A percentile compares a stretch with the other conserved stretches of the same genome.
Conservation (phyloP, 1,140 invertebrate species). For the Drosophila sulfurigaster region DNA sequence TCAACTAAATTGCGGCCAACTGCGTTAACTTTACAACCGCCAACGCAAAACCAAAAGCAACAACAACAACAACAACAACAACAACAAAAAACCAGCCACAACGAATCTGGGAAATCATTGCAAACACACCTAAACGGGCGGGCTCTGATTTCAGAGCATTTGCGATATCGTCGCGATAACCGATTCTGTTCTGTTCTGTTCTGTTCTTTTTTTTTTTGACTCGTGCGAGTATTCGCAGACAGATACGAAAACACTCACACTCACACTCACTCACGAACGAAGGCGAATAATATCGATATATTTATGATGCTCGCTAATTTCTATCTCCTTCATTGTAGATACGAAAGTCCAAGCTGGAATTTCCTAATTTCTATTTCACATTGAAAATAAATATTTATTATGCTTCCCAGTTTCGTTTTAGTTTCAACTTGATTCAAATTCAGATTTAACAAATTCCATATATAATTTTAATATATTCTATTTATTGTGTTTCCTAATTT, state of each 20-base stretch:
- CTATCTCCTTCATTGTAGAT: too few relatives aligned
- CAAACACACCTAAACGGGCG: conserved; percentile 66
- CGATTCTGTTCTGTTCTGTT: not conserved
- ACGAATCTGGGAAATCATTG: conserved; percentile 70
- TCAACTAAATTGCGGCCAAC: conserved; percentile 40
- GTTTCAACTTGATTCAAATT: too few relatives aligned
- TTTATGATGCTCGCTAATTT: too few relatives aligned
- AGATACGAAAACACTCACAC: conserved; percentile 29
- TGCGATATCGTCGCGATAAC: conserved; percentile 75
- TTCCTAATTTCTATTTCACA: too few relatives aligned
- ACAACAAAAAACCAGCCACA: conserved; percentile 27
- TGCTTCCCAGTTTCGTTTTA: too few relatives aligned
- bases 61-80: conserved; percentile 12
- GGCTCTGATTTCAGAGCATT: conserved; percentile 68
- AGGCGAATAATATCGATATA: too few relatives aligned
- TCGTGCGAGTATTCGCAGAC: conserved; percentile 37
- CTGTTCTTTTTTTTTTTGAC: not conserved
- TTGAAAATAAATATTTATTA: too few relatives aligned
- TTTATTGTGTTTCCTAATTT: too few relatives aligned
- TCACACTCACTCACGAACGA: conserved; percentile 85
- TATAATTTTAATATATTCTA: too few relatives aligned
- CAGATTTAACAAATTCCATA: too few relatives aligned
- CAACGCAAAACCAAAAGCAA: conserved; percentile 20
- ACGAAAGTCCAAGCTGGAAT: too few relatives aligned
- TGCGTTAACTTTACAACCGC: conserved; percentile 44